Evolutionary conservation across 2,113 vertebrate species (phyloP).

Genomic region (Meleagris gallopavo): DNA sequence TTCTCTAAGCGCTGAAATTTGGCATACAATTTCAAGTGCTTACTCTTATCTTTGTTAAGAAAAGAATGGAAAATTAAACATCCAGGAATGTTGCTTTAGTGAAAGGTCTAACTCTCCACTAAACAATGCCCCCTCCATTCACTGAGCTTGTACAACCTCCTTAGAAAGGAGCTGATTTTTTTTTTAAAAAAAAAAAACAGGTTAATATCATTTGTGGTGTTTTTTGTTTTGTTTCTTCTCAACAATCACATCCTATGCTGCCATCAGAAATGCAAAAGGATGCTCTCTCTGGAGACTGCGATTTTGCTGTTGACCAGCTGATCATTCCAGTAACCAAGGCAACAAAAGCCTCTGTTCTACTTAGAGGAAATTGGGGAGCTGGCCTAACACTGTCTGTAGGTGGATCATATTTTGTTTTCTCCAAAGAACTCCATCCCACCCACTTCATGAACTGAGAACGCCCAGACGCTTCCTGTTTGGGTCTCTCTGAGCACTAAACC

Average conservation of each 20-base stretch:
- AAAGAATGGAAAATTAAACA: neutral
- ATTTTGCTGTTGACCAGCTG: conserved; percentile 51
- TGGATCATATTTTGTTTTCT: conserved; percentile 62
- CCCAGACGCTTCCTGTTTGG: conserved; percentile 65
- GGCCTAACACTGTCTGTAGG: conserved; percentile 49
- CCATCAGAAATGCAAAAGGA: neutral
- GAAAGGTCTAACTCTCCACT: neutral
- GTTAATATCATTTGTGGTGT: neutral
- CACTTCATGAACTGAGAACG: conserved; percentile 51
- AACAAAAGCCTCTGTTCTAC: conserved; percentile 44
- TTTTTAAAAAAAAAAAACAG: neutral
- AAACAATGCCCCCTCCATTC: neutral
- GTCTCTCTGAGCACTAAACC: conserved; percentile 35
- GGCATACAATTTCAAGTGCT: neutral
- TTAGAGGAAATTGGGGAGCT: conserved; percentile 46
- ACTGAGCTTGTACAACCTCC: neutral
- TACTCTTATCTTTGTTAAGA: neutral
- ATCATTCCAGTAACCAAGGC: conserved; percentile 45
- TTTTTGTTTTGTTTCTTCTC: neutral
- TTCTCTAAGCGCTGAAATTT: neutral
- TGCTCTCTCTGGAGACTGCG: neutral
- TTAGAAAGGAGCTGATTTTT: neutral
- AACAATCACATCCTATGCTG: neutral
- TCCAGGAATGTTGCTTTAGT: neutral
- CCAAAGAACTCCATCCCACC: conserved; percentile 52